These are phyloP conservation scores for Parazoanthus darwini DNA, from an alignment of 92 coral and sea anemone species.

Conservation along the genomic window DNA sequence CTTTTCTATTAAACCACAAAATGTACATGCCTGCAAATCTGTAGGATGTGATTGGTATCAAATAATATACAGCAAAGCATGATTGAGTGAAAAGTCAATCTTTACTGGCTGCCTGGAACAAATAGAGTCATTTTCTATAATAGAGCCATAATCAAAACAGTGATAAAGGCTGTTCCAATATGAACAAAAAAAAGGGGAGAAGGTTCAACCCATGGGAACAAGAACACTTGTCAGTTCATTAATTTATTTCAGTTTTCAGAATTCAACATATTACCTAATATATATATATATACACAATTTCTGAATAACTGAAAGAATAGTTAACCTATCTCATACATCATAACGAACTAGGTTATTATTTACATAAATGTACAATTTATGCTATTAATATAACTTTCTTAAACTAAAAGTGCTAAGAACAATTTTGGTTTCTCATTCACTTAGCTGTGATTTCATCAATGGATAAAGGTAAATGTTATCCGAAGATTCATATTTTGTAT, in stretches of 20 bases:
- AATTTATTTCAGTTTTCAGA: conserved; percentile 32
- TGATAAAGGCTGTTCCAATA: no score
- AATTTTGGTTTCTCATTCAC: background rate
- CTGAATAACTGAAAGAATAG: background rate
- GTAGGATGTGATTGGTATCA: no score
- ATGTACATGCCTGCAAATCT: no score
- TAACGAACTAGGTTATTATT: background rate
- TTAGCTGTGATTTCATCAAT: background rate
- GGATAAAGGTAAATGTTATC: no score
- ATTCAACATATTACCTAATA: background rate
- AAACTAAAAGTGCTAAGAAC: background rate
- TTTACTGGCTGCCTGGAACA: no score
- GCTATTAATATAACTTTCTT: background rate
- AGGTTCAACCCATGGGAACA: background rate
- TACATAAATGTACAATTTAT: conserved; percentile 12
- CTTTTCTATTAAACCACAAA: no score
- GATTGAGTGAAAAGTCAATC: no score
- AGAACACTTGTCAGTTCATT: background rate
- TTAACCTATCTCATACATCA: conserved; percentile 14
- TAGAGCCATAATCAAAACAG: background rate
- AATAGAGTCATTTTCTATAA: no score
- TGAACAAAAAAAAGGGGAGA: no score
- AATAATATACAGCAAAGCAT: no score
- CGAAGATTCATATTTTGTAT: no score
- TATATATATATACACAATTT: background rate